phyloP scores from a whole-genome alignment of 2,888 invertebrate genomes.

The Phasia obesa region DNA sequence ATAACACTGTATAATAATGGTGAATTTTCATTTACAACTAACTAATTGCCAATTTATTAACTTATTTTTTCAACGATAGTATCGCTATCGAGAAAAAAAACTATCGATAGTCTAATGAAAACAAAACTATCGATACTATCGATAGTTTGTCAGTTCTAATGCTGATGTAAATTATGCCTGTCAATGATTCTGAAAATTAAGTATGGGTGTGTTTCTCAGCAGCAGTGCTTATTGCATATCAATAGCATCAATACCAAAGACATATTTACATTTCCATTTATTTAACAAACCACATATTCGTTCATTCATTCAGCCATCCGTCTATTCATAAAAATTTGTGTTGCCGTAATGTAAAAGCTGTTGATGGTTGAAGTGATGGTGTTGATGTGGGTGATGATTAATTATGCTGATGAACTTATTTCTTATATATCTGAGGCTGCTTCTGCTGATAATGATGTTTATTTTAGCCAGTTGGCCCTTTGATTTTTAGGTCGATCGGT shows the following conservation, averaged over 20 bases:
- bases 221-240: conserved; percentile 41
- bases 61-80: too few species aligned
- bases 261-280: conserved; percentile 32
- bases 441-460: conserved; percentile 51
- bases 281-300: conserved; percentile 12
- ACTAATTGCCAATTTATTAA: too few species aligned
- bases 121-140: too few species aligned
- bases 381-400: conserved; percentile 19
- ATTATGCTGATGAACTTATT: conserved; percentile 37
- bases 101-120: too few species aligned
- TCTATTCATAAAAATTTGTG: conserved; percentile 53
- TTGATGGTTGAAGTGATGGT: too few species aligned
- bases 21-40: too few species aligned
- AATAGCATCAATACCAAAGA: conserved; percentile 53
- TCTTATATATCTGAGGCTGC: conserved; percentile 30
- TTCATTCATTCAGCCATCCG: conserved; percentile 32
- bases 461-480: conserved; percentile 42
- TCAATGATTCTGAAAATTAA: too few species aligned
- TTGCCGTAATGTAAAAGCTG: conserved; percentile 38
- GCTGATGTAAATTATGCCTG: too few species aligned
- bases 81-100: too few species aligned
- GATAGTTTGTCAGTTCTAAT: too few species aligned
- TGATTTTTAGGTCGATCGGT: conserved; percentile 62
- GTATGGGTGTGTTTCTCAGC: too few species aligned
- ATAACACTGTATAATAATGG: too few species aligned